A percentile compares a stretch with the other conserved stretches of the same genome.
These are phyloP conservation scores for Caenorhabditis sinica DNA, from an alignment of 2,888 invertebrate species.

Conservation along the genomic window DNA sequence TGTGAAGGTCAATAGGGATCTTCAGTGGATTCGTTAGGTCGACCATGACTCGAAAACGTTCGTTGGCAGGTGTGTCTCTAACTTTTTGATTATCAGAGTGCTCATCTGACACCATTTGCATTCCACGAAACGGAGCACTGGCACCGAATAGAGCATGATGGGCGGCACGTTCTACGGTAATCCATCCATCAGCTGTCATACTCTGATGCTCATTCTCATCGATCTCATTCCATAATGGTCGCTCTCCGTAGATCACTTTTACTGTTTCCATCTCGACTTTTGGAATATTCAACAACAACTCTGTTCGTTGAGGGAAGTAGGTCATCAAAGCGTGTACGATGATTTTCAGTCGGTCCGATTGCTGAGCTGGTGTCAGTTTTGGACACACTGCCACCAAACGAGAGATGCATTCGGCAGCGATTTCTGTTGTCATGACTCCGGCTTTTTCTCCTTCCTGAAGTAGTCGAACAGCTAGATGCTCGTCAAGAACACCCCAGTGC, in stretches of 20 bases:
- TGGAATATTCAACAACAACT: constrained; percentile 39
- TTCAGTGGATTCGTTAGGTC: constrained; percentile 75
- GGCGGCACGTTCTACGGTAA: constrained; percentile 73
- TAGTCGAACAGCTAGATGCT: constrained; percentile 56
- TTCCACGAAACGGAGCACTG: constrained; percentile 66
- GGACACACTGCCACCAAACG: constrained; percentile 59
- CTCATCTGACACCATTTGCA: constrained; percentile 70
- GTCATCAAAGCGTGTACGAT: constrained; percentile 44
- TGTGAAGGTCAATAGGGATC: constrained; percentile 67
- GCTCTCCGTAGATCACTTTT: constrained; percentile 73
- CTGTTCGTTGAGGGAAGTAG: constrained; percentile 39
- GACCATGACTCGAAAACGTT: constrained; percentile 74
- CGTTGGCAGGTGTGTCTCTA: constrained; percentile 76
- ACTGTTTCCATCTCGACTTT: constrained; percentile 46
- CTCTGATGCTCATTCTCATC: constrained; percentile 58
- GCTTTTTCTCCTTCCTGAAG: constrained; percentile 60
- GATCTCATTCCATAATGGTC: constrained; percentile 66
- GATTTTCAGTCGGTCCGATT: constrained; percentile 43
- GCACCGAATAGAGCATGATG: constrained; percentile 73
- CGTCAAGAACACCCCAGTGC: constrained; percentile 77
- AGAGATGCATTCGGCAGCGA: constrained; percentile 60
- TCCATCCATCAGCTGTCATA: constrained; percentile 68
- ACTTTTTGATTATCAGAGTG: constrained; percentile 74
- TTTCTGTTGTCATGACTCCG: constrained; percentile 44
- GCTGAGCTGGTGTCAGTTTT: constrained; percentile 33